Evolutionary conservation across 1,140 invertebrate species (phyloP), one percentile per base, ranked within the genome.

Genomic region (Sogatella furcifera): DNA sequence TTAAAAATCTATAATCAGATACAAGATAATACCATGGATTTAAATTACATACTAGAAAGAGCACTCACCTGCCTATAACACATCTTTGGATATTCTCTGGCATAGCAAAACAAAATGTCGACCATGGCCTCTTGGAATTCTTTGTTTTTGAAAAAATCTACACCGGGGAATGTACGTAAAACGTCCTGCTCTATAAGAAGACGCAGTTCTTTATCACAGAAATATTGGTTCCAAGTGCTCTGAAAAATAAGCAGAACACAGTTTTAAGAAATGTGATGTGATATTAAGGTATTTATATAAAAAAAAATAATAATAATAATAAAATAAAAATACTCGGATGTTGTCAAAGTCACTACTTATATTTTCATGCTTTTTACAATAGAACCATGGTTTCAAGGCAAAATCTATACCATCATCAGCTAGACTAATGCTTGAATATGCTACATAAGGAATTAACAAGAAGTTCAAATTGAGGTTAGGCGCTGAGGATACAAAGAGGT

Each of bases 161-260:
- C 81, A 62, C 86, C 85, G 0, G 88, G 88, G 70, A 88, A 90
- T 21, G 88, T 90, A 67, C 89, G 73, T 8, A 88, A 80, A 3
- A 91, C 88, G 78, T 91, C 89, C 71, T 90, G 88, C 34, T 81
- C 76, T 44, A 91, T 90, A 2, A 86, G 77, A 10, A 81, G 75
- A 66, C 84, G 80, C 9, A 90, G 72, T 65, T 89, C 87, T 67
- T 83, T 82, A 71, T 90, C 88, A 70, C 83, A 82, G 71, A 90
- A 90, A 71, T 87, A 88, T 67, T 87, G 83, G 69, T 89, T 85
- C 89, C 88, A 90, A 0, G 81, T 79, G 70, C 85, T 89, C 80
- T 89, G 74, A 24, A 69, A 72, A 69, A 54, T 62, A 62, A 34
- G 14, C 6, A 28, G 24, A 28, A 28, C 24, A 28, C 6, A 28